Evolutionary conservation across 2,888 invertebrate species (phyloP).

Genomic region (Apantesis nais): DNA sequence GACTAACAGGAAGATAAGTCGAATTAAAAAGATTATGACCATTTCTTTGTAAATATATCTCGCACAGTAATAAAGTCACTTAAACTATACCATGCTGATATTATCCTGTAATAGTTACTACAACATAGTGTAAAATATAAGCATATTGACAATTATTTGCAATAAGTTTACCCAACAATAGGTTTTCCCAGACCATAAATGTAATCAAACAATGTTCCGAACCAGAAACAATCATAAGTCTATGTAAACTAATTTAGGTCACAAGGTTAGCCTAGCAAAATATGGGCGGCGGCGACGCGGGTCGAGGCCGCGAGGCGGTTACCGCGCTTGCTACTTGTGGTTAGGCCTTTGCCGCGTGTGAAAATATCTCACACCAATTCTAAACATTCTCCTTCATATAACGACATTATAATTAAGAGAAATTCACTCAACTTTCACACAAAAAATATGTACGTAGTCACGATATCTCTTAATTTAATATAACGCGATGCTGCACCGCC

Average conservation of each 20-base stretch:
- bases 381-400: constrained; percentile 23
- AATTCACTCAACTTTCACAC: constrained; percentile 61
- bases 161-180: constrained; percentile 39
- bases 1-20: no score
- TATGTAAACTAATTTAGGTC: constrained; percentile 59
- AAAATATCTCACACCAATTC: constrained; percentile 36
- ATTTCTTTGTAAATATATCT: no score
- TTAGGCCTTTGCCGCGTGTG: constrained; percentile 32
- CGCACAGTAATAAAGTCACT: no score
- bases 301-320: constrained; percentile 43
- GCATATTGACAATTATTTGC: constrained; percentile 20
- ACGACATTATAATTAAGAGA: constrained; percentile 43
- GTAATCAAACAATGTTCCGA: constrained; percentile 41
- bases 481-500: constrained; percentile 36
- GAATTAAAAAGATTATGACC: no score
- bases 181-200: constrained; percentile 33
- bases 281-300: constrained; percentile 46
- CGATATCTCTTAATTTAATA: constrained; percentile 64
- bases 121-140: background rate
- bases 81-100: no score
- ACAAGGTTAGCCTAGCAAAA: constrained; percentile 53
- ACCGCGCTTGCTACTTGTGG: constrained; percentile 30
- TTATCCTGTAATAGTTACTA: background rate
- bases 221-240: constrained; percentile 32
- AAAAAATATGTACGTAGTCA: constrained; percentile 55